Conservation (phyloP, 2,797 vertebrate species). For the Chloroceryle inda region DNA sequence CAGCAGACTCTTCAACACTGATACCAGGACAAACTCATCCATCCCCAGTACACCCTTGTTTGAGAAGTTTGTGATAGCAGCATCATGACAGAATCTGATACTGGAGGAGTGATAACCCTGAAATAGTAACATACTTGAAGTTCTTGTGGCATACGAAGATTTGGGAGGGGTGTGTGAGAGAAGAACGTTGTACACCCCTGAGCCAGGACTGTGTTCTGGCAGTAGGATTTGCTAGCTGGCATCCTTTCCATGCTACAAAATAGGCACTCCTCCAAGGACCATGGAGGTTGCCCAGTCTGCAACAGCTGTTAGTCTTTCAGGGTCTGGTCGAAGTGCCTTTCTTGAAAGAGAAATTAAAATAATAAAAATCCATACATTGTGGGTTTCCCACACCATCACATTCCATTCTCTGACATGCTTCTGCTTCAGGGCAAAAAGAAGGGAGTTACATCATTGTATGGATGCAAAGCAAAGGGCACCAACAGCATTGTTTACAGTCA, state of each 20-base stretch:
- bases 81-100: not conserved
- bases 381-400: not conserved
- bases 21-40: not conserved
- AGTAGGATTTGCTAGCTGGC: not conserved
- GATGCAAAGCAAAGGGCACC: not conserved
- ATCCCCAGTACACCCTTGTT: not conserved
- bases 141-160: not conserved
- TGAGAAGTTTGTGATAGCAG: not conserved
- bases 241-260: not conserved
- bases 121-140: slow-evolving; percentile 39
- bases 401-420: not conserved
- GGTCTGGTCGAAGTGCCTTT: not conserved
- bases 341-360: not conserved
- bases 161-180: not conserved
- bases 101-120: not conserved
- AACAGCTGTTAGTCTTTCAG: not conserved
- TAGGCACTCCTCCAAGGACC: not conserved
- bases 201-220: not conserved
- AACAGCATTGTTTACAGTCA: not conserved
- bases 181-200: not conserved
- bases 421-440: not conserved
- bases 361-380: not conserved
- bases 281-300: not conserved
- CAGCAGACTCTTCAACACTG: not conserved
- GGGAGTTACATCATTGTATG: not conserved